A percentile compares a stretch with the other conserved stretches of the same genome.
Evolutionary conservation across 2,113 vertebrate genomes (phyloP).

Genomic region (Ictalurus furcatus): DNA sequence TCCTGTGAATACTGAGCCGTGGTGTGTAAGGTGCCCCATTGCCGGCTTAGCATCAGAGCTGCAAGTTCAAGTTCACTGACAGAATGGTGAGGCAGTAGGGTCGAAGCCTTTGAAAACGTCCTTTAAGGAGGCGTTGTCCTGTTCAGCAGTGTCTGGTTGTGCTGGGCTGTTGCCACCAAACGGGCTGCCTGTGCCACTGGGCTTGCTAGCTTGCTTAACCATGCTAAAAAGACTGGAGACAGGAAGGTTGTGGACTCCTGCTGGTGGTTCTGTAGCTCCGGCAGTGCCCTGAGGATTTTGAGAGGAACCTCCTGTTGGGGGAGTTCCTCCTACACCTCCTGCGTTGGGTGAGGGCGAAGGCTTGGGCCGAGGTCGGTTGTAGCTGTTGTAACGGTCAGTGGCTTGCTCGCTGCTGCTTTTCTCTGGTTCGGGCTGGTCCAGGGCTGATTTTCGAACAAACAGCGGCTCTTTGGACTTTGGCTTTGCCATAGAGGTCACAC

Average conservation of each 20-base stretch:
- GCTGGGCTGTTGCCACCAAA: constrained; percentile 86
- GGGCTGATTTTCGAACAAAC: constrained; percentile 83
- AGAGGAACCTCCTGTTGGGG: constrained; percentile 33
- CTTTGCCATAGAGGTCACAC: constrained; percentile 54
- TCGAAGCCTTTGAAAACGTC: constrained; percentile 98
- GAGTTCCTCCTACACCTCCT: constrained; percentile 49
- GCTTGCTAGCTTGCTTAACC: constrained; percentile 80
- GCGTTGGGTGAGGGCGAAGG: constrained; percentile 63
- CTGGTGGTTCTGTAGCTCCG: constrained; percentile 55
- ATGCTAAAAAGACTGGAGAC: constrained; percentile 84
- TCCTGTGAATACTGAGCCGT: constrained; percentile 57
- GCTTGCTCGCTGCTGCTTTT: constrained; percentile 64
- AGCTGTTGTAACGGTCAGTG: constrained; percentile 91
- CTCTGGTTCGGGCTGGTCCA: constrained; percentile 83
- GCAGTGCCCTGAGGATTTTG: constrained; percentile 53
- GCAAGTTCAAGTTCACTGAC: constrained; percentile 75
- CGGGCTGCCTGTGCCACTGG: constrained; percentile 78
- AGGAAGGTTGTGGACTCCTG: constrained; percentile 82
- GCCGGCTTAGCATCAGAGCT: background rate
- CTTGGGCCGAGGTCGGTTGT: constrained; percentile 87
- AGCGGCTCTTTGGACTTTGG: constrained; percentile 84
- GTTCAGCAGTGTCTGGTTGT: constrained; percentile 73
- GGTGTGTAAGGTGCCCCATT: background rate
- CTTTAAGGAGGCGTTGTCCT: constrained; percentile 88
- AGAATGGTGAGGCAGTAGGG: constrained; percentile 93